Conservation (phyloP, 2,113 vertebrate genomes). For the Peromyscus maniculatus region DNA sequence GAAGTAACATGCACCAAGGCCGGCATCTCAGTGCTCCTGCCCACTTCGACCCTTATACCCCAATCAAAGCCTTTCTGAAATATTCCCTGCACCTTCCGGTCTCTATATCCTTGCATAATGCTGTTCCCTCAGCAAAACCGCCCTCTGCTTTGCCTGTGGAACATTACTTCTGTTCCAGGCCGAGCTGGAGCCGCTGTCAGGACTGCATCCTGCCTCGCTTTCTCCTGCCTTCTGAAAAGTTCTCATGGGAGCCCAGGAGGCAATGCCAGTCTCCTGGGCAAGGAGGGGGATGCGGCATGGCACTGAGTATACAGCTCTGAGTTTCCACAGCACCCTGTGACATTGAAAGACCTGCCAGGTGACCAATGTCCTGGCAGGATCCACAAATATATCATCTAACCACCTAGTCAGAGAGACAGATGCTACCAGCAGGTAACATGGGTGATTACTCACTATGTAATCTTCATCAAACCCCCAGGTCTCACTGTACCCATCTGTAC, state of each 20-base stretch:
- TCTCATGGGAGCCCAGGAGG: not conserved
- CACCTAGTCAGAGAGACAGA: rapidly evolving
- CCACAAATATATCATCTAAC: rapidly evolving
- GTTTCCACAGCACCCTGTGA: not conserved
- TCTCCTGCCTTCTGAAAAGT: not conserved
- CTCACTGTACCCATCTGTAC: not conserved
- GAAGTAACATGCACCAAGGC: rapidly evolving
- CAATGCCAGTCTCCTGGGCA: not conserved
- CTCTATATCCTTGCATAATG: not conserved
- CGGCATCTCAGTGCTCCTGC: rapidly evolving
- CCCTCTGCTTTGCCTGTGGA: not conserved
- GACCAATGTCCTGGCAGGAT: not conserved
- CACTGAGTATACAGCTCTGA: rapidly evolving
- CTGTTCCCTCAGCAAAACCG: too few relatives aligned
- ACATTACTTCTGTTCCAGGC: too few relatives aligned
- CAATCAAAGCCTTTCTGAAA: not conserved
- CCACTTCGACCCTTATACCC: rapidly evolving
- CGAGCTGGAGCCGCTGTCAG: not conserved
- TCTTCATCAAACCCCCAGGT: not conserved
- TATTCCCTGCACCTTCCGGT: not conserved
- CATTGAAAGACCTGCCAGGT: not conserved
- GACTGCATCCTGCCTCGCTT: not conserved
- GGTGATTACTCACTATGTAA: not conserved
- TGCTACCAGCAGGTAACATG: rapidly evolving
- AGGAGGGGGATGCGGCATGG: rapidly evolving